Conservation (phyloP, 2,888 invertebrate species). For the Didymodactylos carnosus region DNA sequence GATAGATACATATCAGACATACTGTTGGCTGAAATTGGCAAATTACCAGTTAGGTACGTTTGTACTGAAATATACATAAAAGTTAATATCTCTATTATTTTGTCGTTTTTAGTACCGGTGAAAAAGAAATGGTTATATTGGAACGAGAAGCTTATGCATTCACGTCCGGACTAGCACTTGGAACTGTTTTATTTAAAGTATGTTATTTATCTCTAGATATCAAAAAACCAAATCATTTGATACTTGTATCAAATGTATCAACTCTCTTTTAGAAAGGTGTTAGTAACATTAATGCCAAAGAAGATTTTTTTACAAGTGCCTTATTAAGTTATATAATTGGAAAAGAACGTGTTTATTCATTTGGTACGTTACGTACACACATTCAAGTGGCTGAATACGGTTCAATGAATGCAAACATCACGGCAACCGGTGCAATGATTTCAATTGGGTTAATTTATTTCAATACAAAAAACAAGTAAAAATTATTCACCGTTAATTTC, state of each 20-base stretch:
- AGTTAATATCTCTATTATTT: not conserved
- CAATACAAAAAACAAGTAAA: slow-evolving; percentile 53
- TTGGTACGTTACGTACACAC: not conserved
- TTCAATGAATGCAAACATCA: slow-evolving; percentile 76
- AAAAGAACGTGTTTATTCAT: not conserved
- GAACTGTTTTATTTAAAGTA: slow-evolving; percentile 31
- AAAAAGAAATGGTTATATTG: slow-evolving; percentile 23
- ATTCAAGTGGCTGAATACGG: slow-evolving; percentile 48
- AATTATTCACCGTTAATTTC: no score
- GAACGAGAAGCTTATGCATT: slow-evolving; percentile 84
- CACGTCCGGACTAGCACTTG: slow-evolving; percentile 75
- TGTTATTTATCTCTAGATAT: no score
- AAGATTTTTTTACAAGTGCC: not conserved
- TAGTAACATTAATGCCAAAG: slow-evolving; percentile 40
- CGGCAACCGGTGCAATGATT: slow-evolving; percentile 78
- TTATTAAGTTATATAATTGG: not conserved
- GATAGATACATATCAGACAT: slow-evolving; percentile 79
- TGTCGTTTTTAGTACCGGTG: not conserved
- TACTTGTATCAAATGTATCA: not conserved
- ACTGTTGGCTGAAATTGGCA: slow-evolving; percentile 67
- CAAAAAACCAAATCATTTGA: not conserved
- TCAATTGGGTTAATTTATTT: slow-evolving; percentile 82
- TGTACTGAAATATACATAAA: no score
- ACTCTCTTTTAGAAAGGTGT: slow-evolving; percentile 40
- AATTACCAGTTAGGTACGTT: slow-evolving; percentile 18